Base-by-base conservation (phyloP, 1,140 invertebrate species). In the Lasaia peninsularis region DNA sequence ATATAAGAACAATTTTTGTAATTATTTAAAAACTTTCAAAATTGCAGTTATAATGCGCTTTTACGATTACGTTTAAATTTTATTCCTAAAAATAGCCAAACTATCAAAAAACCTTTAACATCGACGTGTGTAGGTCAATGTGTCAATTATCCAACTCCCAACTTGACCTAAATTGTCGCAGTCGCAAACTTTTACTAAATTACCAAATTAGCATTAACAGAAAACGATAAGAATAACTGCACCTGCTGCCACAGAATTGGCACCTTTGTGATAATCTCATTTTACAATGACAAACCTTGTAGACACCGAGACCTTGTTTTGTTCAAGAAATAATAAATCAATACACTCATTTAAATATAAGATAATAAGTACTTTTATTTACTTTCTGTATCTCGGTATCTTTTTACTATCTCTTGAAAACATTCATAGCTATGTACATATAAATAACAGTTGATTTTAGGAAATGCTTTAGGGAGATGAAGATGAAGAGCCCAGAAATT, bases 161-260 rank as follows among this genome's bases (percentile, higher is more conserved):
- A 48, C 40, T 48, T 48, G 40, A 48, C 40, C 40, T 48, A 48
- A 48, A 48, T 44, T 48, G 16, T 48, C 18, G 18, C 40, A 48
- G 16, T 20, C 16, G 8, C 14, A 40, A 48, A 48, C 40, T 48
- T 48, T 48, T 48, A 48, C 40, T 11, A 20, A 48, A 48, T 48
- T 48, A 20, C 16, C 40, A 20, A 48, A 48, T 48, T 48, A 20
- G 40, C 40, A 48, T 48, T 48, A n/a, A 48, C 18, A 10, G 10
- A 48, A 5, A 18, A 48, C 18, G 40, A 48, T 48, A 20, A 16
- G 18, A 48, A 48, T 11, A 10, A 20, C 40, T 11, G 16, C 18
- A 44, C 7, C 12, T 16, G 10, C 37, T 18, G 18, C 12, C 16
- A 20, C 37, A 18, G 7, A 10, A 9, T 44, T 40, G 37, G 37